A percentile compares a stretch with the other conserved stretches of the same genome.
These are phyloP conservation scores for Noctua pronuba DNA, from an alignment of 2,888 invertebrate species.

Conservation along the genomic window DNA sequence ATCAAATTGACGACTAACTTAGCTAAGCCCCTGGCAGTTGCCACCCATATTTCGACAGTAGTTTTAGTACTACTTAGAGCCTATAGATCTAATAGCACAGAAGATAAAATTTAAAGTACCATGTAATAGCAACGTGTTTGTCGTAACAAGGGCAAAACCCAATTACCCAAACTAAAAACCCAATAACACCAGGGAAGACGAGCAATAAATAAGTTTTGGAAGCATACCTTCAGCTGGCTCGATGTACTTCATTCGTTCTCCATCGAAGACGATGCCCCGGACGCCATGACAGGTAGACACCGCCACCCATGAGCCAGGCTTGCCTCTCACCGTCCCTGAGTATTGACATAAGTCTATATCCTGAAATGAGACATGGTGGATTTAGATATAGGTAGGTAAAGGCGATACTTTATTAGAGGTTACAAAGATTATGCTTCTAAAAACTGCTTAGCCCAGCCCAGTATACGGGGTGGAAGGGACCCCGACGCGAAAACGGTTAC, in stretches of 20 bases:
- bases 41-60: too few species aligned
- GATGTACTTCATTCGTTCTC: constrained; percentile 93
- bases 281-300: constrained; percentile 95
- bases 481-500: too few species aligned
- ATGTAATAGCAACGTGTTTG: not conserved
- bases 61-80: not conserved
- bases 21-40: too few species aligned
- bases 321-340: constrained; percentile 93
- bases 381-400: too few species aligned
- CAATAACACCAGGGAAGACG: not conserved
- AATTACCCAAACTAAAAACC: not conserved
- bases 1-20: too few species aligned
- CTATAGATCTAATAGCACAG: not conserved
- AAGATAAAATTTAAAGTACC: not conserved
- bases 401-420: too few species aligned
- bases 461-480: too few species aligned
- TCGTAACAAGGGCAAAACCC: not conserved
- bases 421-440: too few species aligned
- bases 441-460: too few species aligned
- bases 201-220: not conserved
- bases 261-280: constrained; percentile 95
- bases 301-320: constrained; percentile 94
- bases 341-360: constrained; percentile 94
- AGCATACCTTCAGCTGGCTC: constrained; percentile 81
- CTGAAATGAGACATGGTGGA: constrained; percentile 81